phyloP scores from a whole-genome alignment of 2,797 vertebrate species.

The Hypotaenidia philippensis region DNA sequence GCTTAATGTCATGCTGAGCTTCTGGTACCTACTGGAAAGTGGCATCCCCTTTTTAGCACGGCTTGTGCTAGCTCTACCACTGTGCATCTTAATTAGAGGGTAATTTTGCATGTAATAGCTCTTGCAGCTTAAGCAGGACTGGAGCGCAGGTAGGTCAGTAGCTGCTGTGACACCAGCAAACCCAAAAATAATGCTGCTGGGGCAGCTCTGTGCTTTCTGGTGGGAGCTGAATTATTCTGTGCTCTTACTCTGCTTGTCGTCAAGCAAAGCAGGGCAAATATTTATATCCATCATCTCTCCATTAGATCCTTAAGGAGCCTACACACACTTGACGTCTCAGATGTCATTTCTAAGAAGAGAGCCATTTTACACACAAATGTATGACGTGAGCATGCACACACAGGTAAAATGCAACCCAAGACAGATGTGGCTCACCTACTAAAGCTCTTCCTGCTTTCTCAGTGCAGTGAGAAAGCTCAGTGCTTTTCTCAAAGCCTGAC shows the following conservation, averaged over 20 bases:
- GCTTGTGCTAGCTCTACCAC: conserved; percentile 41
- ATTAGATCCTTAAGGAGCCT: background rate
- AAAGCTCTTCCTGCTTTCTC: background rate
- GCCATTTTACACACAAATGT: background rate
- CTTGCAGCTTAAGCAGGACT: background rate
- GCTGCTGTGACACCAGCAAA: conserved; percentile 5
- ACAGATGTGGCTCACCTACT: rapidly evolving
- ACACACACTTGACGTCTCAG: background rate
- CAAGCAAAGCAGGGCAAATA: background rate
- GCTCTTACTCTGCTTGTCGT: background rate
- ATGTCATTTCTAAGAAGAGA: background rate
- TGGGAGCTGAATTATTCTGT: background rate
- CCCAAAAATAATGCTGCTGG: background rate
- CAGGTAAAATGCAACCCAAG: background rate
- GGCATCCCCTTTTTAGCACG: conserved; percentile 24
- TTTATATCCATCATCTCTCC: background rate
- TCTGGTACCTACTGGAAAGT: conserved; percentile 41
- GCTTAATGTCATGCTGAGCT: conserved; percentile 8
- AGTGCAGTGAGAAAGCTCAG: background rate
- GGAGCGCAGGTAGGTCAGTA: conserved; percentile 32
- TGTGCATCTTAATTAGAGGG: conserved; percentile 60
- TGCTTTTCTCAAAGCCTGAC: background rate
- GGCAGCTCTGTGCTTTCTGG: background rate
- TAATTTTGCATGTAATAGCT: conserved; percentile 63
- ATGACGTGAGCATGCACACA: background rate